Evolutionary conservation across 2,113 vertebrate genomes (phyloP), one percentile per base, ranked within the genome.

Genomic region (Aleadryas rufinucha): DNA sequence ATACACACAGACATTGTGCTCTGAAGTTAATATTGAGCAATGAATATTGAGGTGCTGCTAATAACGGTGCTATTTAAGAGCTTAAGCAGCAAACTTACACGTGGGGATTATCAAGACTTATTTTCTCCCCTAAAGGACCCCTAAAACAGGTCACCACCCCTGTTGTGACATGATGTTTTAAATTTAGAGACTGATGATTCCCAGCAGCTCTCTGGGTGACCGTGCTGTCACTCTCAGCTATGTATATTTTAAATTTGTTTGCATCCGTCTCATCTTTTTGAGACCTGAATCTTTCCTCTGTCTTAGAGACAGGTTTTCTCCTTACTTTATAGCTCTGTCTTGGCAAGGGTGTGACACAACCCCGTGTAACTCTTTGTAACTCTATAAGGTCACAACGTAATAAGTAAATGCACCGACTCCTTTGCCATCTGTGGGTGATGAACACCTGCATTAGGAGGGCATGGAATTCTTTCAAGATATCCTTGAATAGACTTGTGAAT

Each of bases 391-490:
- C 81, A 89, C 84, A 37, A 86, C 91, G 90, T 95, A 96, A 91
- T 94, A 90, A 95, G 68, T 50, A 82, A 97, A 94, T 90, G 56
- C 60, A 71, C 21, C 39, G 20, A 30, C 59, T 89, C 19, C 52
- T 90, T 90, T 95, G 72, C 72, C 79, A 74, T 93, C 91, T 86
- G 74, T 64, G 65, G 35, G 27, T 79, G 93, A 94, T 60, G 83
- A 97, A 94, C 95, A 97, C 96, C 95, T 97, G 93, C 88, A 77
- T 90, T 83, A 86, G 61, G 71, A 92, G 64, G 87, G 52, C 86
- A 66, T 45, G 7, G 16, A 86, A 90, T 91, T 95, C 78, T 96
- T 96, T 97, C 78, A 66, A 92, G 47, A 49, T 92, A 88, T 86
- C 94, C 54, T 76, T 96, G 76, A 97, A 93, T 50, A 94, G 90